A percentile compares a stretch with the other conserved stretches of the same genome.
These are phyloP conservation scores for Eristalinus sepulchralis DNA, from an alignment of 2,888 invertebrate genomes.

Conservation along the genomic window DNA sequence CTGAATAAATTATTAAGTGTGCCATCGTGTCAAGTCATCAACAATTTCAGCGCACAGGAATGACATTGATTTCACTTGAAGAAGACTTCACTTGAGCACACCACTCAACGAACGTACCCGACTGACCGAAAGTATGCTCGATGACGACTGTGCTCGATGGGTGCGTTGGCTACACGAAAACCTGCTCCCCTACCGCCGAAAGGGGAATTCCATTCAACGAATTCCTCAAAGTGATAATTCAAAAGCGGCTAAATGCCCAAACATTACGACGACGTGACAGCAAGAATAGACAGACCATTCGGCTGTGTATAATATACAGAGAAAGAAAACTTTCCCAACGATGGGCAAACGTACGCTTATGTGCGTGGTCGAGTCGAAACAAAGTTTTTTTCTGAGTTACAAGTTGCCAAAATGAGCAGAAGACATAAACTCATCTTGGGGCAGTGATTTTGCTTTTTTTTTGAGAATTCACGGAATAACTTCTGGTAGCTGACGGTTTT, in stretches of 20 bases:
- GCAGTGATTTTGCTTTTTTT: neutral
- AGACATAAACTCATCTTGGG: too few relatives aligned
- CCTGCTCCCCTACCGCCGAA: neutral
- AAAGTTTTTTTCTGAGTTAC: neutral
- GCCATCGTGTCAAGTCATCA: slow-evolving; percentile 37
- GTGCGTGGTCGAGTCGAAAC: neutral
- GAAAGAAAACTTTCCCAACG: neutral
- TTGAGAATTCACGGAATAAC: neutral
- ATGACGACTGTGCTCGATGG: neutral
- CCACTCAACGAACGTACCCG: neutral
- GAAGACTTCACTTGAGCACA: neutral
- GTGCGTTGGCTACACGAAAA: neutral
- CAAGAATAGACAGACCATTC: slow-evolving; percentile 4
- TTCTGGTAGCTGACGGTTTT: neutral
- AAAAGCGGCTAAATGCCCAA: slow-evolving; percentile 18
- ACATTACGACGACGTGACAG: slow-evolving; percentile 28
- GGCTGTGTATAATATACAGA: neutral
- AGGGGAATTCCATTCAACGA: slow-evolving; percentile 21
- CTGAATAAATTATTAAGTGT: slow-evolving; percentile 57
- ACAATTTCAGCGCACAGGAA: slow-evolving; percentile 33
- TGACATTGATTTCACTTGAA: slow-evolving; percentile 62
- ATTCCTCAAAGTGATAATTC: slow-evolving; percentile 34
- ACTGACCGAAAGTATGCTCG: neutral
- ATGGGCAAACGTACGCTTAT: neutral
- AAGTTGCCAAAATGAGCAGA: neutral